Percentiles rank a stretch among this genome's conserved stretches.
These are phyloP conservation scores for Pectinophora gossypiella DNA, from an alignment of 1,140 invertebrate species.

Conservation along the genomic window DNA sequence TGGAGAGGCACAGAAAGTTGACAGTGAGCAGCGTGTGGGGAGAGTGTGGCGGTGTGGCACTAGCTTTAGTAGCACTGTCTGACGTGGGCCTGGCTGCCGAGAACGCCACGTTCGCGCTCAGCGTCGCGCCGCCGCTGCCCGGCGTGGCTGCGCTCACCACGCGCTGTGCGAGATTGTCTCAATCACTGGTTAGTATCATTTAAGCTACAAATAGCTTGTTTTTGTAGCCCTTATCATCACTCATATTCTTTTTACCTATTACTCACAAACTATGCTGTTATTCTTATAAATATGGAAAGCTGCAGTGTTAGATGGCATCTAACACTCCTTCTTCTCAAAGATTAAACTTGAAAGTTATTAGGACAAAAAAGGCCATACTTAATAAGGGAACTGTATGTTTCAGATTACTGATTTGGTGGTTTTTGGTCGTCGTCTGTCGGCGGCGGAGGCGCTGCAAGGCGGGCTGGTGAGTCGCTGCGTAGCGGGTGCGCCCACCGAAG, in stretches of 20 bases:
- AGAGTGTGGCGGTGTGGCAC: conserved; percentile 41
- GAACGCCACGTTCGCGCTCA: conserved; percentile 44
- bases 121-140: conserved; percentile 27
- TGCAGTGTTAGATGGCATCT: too few relatives aligned
- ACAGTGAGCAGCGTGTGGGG: conserved; percentile 45
- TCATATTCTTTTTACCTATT: too few relatives aligned
- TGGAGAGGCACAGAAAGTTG: conserved; percentile 45
- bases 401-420: conserved; percentile 83
- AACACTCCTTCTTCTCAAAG: too few relatives aligned
- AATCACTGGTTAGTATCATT: conserved; percentile 34
- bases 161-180: conserved; percentile 24
- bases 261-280: too few relatives aligned
- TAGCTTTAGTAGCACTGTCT: conserved; percentile 49
- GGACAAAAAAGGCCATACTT: too few relatives aligned
- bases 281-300: too few relatives aligned
- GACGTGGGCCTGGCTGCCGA: conserved; percentile 57
- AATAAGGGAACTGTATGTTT: too few relatives aligned
- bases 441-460: conserved; percentile 80
- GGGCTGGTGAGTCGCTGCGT: conserved; percentile 84
- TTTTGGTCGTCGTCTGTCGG: conserved; percentile 81
- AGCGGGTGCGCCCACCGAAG: conserved; percentile 76
- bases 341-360: too few relatives aligned
- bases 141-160: conserved; percentile 33
- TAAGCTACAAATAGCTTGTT: too few relatives aligned
- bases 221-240: too few relatives aligned